phyloP scores from a whole-genome alignment of 2,797 vertebrate genomes.

The Spondyliosoma cantharus region DNA sequence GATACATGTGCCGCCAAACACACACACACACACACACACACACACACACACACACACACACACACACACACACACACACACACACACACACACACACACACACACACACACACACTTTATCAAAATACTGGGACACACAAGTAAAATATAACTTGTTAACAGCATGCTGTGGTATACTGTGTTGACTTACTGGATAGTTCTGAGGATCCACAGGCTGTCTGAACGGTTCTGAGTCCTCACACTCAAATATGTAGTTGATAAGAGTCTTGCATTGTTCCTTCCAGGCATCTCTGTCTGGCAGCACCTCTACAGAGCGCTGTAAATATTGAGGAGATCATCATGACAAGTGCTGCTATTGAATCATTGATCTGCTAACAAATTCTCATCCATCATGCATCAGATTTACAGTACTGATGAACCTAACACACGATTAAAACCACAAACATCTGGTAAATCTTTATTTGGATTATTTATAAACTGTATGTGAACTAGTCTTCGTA shows the following conservation, averaged over 20 bases:
- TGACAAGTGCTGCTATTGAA: neutral
- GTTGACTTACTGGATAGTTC: constrained; percentile 90
- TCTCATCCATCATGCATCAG: neutral
- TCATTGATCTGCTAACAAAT: neutral
- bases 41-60: too few species aligned
- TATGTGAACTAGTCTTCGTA: neutral
- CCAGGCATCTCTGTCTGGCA: constrained; percentile 90
- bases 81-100: too few species aligned
- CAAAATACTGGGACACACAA: neutral
- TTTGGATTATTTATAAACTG: neutral
- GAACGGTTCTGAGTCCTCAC: constrained; percentile 98
- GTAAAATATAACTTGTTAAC: neutral
- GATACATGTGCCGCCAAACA: too few species aligned
- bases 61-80: too few species aligned
- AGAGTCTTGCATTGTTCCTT: constrained; percentile 92
- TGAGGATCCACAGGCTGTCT: constrained; percentile 93
- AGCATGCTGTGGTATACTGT: neutral
- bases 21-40: too few species aligned
- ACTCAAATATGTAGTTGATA: constrained; percentile 92
- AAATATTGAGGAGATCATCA: neutral
- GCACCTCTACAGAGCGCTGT: constrained; percentile 78
- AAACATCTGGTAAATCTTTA: too few species aligned
- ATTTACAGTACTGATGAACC: neutral
- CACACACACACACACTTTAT: constrained; percentile 30
- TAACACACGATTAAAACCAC: neutral